Evolutionary conservation across 1,140 invertebrate species (phyloP).

Genomic region (Tachypleus tridentatus): DNA sequence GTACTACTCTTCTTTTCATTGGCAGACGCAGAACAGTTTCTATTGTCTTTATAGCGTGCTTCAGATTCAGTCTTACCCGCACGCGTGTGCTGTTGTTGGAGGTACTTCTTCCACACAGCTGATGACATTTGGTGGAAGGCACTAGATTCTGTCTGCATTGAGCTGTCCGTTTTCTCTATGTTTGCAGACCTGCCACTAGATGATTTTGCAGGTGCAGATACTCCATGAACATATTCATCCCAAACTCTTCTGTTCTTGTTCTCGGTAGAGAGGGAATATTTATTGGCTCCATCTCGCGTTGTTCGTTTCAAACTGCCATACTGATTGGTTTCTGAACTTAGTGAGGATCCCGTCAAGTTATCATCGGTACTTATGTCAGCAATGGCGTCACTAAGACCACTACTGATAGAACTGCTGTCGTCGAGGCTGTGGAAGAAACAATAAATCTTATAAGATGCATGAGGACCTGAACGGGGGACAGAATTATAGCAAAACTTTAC

Average conservation of each 20-base stretch:
- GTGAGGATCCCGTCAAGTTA: slow-evolving; percentile 36
- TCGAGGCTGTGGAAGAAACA: slow-evolving; percentile 37
- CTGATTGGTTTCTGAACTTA: slow-evolving; percentile 30
- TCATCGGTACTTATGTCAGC: slow-evolving; percentile 45
- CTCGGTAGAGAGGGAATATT: too few relatives aligned
- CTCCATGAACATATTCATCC: too few relatives aligned
- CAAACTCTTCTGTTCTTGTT: too few relatives aligned
- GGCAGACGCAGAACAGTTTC: too few relatives aligned
- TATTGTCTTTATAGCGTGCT: too few relatives aligned
- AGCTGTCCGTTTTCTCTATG: slow-evolving; percentile 41
- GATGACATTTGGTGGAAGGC: slow-evolving; percentile 42
- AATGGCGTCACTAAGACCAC: slow-evolving; percentile 44
- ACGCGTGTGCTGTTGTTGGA: slow-evolving; percentile 34
- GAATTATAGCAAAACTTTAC: too few relatives aligned
- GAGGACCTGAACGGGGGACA: too few relatives aligned
- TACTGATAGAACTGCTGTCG: slow-evolving; percentile 47
- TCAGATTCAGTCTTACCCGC: too few relatives aligned
- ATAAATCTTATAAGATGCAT: too few relatives aligned
- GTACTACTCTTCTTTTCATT: too few relatives aligned
- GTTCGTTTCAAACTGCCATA: slow-evolving; percentile 34
- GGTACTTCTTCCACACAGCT: slow-evolving; percentile 46
- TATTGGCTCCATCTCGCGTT: slow-evolving; percentile 10
- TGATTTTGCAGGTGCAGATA: too few relatives aligned
- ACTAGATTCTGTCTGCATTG: slow-evolving; percentile 45
- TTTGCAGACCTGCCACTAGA: too few relatives aligned